Evolutionary conservation across 2,888 invertebrate genomes (phyloP).

Genomic region (Drymonia ruficornis): DNA sequence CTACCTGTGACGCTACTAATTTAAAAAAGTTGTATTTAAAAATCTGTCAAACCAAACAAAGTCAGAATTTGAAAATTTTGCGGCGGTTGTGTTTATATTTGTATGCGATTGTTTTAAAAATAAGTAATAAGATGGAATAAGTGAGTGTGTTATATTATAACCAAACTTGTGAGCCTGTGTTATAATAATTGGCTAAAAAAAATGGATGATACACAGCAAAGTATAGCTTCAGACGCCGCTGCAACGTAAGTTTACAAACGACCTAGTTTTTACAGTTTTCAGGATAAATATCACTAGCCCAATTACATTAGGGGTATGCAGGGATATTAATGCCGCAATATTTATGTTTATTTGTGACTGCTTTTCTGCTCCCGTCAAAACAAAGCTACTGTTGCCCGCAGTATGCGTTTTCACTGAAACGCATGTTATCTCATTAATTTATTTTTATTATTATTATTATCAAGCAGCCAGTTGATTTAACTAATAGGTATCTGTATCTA

Average conservation of each 20-base stretch:
- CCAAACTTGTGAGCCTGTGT: slow-evolving; percentile 7
- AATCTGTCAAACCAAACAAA: slow-evolving; percentile 12
- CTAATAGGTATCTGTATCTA: too few species aligned
- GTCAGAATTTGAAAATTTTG: slow-evolving; percentile 30
- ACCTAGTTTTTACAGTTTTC: slow-evolving; percentile 3
- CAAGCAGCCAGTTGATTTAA: too few species aligned
- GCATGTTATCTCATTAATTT: too few species aligned
- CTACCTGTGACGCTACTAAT: too few species aligned
- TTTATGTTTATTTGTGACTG: too few species aligned
- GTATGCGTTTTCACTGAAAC: too few species aligned
- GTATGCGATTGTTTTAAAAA: slow-evolving; percentile 18
- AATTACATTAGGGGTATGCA: not conserved
- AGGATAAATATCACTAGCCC: not conserved
- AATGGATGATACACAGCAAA: slow-evolving; percentile 68
- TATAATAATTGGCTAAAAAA: slow-evolving; percentile 12
- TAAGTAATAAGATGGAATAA: slow-evolving; percentile 22
- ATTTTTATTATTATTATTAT: too few species aligned
- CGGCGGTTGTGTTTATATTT: slow-evolving; percentile 33
- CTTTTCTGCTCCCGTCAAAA: too few species aligned
- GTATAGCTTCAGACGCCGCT: slow-evolving; percentile 52
- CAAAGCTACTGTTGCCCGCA: too few species aligned
- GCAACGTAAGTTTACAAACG: slow-evolving; percentile 60
- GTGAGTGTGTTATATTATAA: slow-evolving; percentile 8
- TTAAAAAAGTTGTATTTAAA: not conserved
- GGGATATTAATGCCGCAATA: too few species aligned